Base-by-base conservation (phyloP, 2,113 vertebrate genomes). In the Dasypus novemcinctus region DNA sequence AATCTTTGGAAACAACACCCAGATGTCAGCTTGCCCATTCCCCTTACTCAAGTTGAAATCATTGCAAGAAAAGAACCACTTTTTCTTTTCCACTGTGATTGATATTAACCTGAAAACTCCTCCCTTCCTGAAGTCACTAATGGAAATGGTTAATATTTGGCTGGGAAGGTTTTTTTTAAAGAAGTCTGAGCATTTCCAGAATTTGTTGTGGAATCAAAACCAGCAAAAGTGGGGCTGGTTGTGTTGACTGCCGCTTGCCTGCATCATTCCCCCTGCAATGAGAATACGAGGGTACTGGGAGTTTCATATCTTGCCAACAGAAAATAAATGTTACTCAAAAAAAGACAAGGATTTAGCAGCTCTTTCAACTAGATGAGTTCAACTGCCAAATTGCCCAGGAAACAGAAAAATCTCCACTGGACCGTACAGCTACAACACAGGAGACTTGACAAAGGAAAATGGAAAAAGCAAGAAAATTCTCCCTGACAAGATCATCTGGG, bases 401-500 rank as follows among this genome's bases (percentile, higher is more conserved):
- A 94, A 93, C 54, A 94, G 89, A 82, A 43, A 82, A 75, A 52
- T 93, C 59, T 95, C 78, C 78, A 84, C 25, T 94, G 76, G 69
- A 85, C 92, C 36, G 0, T 74, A 79, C 0, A 75, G 36, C 21
- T 36, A 85, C 93, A 84, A 86, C 29, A 84, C 41, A 75, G 87
- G 27, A 95, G 68, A 90, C 59, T 81, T 2, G 52, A 69, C 66
- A 61, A 57, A 66, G 63, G 72, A 81, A 93, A 71, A 49, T 49
- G 75, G 61, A 43, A 57, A 83, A 90, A 75, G 74, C 57, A 85
- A 90, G 68, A 79, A 95, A 86, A 96, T 74, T 20, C 31, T 75
- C 63, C 66, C n/a, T 71, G 49, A 92, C 63, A 87, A 90, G 49
- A 69, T 95, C 74, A 66, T 92, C n/a, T 38, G 33, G 29, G 14